Evolutionary conservation across 1,140 invertebrate genomes (phyloP).

Genomic region (Microplitis demolitor): DNA sequence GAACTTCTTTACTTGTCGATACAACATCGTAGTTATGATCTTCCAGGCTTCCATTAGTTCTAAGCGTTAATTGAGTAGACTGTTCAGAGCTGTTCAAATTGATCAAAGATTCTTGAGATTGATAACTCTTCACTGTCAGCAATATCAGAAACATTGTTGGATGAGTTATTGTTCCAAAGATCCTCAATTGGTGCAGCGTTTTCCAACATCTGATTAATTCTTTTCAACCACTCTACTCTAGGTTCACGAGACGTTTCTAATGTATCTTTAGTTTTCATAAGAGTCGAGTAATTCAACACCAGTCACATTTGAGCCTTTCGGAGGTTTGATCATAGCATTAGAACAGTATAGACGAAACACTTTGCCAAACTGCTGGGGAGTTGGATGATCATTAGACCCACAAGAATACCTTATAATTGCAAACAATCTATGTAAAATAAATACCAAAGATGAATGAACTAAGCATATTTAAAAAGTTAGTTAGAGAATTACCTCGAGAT

Average conservation of each 20-base stretch:
- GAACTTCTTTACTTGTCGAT: neutral
- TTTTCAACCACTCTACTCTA: neutral
- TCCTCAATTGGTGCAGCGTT: neutral
- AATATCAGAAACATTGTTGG: neutral
- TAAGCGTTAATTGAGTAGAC: neutral
- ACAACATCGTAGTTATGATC: neutral
- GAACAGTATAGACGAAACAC: neutral
- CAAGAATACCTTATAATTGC: neutral
- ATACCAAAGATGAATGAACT: neutral
- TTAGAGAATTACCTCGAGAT: neutral
- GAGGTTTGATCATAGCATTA: neutral
- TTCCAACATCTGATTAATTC: neutral
- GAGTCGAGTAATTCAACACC: neutral
- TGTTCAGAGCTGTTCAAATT: neutral
- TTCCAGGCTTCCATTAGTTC: neutral
- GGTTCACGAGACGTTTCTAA: neutral
- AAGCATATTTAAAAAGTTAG: neutral
- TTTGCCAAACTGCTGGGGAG: neutral
- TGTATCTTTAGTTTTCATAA: neutral
- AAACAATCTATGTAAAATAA: neutral
- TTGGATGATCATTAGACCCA: neutral
- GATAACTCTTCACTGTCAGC: neutral
- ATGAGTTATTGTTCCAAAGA: neutral
- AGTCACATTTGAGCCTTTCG: neutral
- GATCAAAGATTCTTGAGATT: neutral